Conservation (phyloP, 2,113 vertebrate species). For the Crotophaga sulcirostris region DNA sequence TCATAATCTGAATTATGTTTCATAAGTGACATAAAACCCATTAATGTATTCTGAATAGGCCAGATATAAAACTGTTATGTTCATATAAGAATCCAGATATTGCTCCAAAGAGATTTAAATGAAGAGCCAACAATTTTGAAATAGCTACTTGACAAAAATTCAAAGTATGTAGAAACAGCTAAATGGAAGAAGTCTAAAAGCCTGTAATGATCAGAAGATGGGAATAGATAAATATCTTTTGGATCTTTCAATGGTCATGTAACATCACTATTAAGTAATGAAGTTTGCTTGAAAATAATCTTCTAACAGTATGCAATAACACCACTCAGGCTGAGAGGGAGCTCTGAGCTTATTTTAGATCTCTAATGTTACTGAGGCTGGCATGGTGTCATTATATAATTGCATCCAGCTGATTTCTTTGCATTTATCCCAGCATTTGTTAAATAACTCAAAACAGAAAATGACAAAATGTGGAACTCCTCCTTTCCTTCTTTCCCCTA, state of each 20-base stretch:
- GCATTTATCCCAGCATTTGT: neutral
- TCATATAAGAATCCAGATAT: neutral
- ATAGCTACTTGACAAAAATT: neutral
- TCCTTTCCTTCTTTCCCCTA: neutral
- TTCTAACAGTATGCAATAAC: neutral
- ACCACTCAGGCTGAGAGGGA: neutral
- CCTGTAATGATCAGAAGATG: neutral
- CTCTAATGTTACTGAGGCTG: neutral
- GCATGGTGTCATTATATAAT: neutral
- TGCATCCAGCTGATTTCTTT: slow-evolving; percentile 21
- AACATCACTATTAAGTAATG: neutral
- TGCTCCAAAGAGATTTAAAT: neutral
- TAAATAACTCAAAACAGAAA: neutral
- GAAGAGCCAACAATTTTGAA: neutral
- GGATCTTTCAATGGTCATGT: neutral
- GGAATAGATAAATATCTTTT: neutral
- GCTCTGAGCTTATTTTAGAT: neutral
- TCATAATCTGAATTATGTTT: neutral
- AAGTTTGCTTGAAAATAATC: neutral
- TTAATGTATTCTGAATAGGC: neutral
- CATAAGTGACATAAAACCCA: slow-evolving; percentile 3
- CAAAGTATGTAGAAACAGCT: neutral
- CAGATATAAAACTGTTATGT: neutral
- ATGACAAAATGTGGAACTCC: neutral
- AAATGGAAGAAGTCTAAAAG: neutral